A percentile compares a stretch with the other conserved stretches of the same genome.
Evolutionary conservation across 2,797 vertebrate species (phyloP).

Genomic region (Pseudotriccus pelzelni): DNA sequence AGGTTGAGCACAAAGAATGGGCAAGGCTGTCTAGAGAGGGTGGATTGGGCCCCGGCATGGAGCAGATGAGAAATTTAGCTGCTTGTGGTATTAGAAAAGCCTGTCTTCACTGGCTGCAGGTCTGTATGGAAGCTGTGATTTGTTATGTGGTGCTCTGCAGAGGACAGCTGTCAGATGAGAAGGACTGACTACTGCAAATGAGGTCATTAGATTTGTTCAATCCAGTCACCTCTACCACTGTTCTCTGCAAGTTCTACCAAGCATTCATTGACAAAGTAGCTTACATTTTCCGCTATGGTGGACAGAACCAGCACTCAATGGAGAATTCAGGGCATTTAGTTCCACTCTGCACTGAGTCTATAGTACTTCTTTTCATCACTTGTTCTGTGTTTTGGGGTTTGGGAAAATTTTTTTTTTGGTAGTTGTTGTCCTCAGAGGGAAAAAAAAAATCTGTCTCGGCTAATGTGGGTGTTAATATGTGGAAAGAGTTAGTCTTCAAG

Average conservation of each 20-base stretch:
- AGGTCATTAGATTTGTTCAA: slow-evolving; percentile 16
- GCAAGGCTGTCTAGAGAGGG: background rate
- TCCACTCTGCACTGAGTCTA: background rate
- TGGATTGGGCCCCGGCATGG: background rate
- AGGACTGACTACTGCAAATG: background rate
- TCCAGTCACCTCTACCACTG: background rate
- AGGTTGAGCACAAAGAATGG: background rate
- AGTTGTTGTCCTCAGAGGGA: background rate
- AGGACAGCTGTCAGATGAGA: slow-evolving; percentile 10
- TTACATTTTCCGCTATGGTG: background rate
- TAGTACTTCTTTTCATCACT: background rate
- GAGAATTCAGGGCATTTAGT: background rate
- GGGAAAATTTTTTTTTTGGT: background rate
- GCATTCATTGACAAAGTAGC: background rate
- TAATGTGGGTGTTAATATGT: background rate
- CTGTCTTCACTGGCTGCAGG: background rate
- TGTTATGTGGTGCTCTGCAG: background rate
- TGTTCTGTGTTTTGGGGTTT: background rate
- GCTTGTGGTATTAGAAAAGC: background rate
- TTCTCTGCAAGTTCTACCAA: slow-evolving; percentile 14
- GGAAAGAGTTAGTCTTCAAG: background rate
- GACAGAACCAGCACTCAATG: background rate
- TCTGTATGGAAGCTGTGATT: background rate
- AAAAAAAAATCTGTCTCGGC: background rate
- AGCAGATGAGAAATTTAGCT: background rate